These are phyloP conservation scores for Ennomos erosarius DNA, from an alignment of 2,888 invertebrate genomes.

Conservation along the genomic window DNA sequence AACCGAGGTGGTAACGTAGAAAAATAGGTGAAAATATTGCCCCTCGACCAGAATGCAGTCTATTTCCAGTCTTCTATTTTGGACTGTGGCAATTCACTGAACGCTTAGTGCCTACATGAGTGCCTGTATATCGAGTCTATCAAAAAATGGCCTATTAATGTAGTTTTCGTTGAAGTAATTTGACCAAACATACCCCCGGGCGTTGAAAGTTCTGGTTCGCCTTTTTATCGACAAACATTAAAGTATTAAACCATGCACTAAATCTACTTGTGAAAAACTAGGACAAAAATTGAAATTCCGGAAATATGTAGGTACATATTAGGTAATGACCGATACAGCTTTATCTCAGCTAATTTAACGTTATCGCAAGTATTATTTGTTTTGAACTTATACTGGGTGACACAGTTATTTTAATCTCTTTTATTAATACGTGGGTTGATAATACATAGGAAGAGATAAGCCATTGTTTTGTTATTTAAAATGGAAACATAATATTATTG, in stretches of 20 bases:
- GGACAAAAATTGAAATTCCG: no score
- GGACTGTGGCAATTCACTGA: conserved; percentile 4
- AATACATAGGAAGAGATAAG: conserved; percentile 11
- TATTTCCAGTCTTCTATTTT: conserved; percentile 5
- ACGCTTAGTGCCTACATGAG: no score
- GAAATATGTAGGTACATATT: no score
- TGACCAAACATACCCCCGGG: no score
- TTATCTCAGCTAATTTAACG: conserved; percentile 23
- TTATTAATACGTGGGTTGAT: conserved; percentile 7
- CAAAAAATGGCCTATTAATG: no score
- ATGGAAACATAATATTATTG: neutral
- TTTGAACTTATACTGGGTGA: conserved; percentile 32
- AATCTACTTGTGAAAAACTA: neutral
- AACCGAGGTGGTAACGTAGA: neutral
- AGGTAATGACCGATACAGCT: conserved; percentile 19
- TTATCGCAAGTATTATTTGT: conserved; percentile 28
- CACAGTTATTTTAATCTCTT: conserved; percentile 30
- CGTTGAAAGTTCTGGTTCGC: no score
- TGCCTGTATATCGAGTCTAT: no score
- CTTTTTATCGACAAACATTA: no score
- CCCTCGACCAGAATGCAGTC: conserved; percentile 1
- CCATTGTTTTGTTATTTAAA: conserved; percentile 8
- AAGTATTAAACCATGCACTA: neutral
- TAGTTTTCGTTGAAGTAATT: no score
- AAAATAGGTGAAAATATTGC: conserved; percentile 1